Evolutionary conservation across 2,113 vertebrate species (phyloP), one percentile per base, ranked within the genome.

Genomic region (Caranx ignobilis): DNA sequence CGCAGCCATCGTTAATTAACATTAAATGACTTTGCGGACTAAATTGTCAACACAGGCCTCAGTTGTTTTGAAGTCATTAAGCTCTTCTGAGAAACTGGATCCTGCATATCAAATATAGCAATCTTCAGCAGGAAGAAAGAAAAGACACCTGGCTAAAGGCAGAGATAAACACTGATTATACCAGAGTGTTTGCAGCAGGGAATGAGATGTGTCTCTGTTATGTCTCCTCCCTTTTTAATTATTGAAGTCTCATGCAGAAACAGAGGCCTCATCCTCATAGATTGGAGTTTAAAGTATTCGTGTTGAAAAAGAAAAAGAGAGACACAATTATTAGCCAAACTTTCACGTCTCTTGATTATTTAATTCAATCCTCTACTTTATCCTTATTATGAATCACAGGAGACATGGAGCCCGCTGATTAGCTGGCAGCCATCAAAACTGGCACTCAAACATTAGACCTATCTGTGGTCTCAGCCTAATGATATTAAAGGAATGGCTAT

Each of bases 1-100:
- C 82, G 35, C 89, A 90, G 79, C 48, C 67, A 57, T 87, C 81
- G 86, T 92, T 94, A 88, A 92, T 86, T 91, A 84, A 77, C 68
- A 88, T 71, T 77, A 89, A 82, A 85, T 85, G 74, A 90, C 83
- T 82, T 82, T 48, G 74, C 45, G 68, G 79, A 89, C 80, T 67
- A 79, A 89, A 83, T 84, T 72, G 63, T 85, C 88, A 89, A 81
- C 73, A 77, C 73, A 79, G 43, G 83, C 64, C 66, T 81, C n/a
- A 39, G 59, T 78, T 86, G 71, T 76, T 83, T 78, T 84, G 54
- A 52, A 79, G 81, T 87, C 75, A 85, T 90, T 86, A 87, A 85
- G 52, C 83, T 63, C 12, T 87, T 85, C 79, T 81, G 76, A 89
- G 79, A 86, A 87, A 90, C 55, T 65, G 63, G 68, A 88, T 89